phyloP scores from a whole-genome alignment of 2,888 invertebrate genomes.

The Cyclophora albipunctata region DNA sequence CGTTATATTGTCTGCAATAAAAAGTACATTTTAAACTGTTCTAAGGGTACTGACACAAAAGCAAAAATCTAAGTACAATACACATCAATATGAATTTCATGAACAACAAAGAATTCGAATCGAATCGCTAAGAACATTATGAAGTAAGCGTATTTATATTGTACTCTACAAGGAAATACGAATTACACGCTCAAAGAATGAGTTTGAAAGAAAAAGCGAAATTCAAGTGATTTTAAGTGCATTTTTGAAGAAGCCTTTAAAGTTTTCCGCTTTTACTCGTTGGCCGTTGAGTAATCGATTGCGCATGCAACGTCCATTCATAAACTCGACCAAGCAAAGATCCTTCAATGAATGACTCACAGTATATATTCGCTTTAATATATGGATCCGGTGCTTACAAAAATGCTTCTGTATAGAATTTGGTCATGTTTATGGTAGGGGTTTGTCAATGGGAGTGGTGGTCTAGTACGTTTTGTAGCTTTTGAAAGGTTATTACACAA shows the following conservation, averaged over 20 bases:
- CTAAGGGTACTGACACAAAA: neutral
- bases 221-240: conserved; percentile 27
- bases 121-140: conserved; percentile 20
- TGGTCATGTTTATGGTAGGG: too few relatives aligned
- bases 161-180: conserved; percentile 41
- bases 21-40: too few relatives aligned
- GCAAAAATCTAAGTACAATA: neutral
- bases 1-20: too few relatives aligned
- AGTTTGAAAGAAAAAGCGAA: conserved; percentile 9
- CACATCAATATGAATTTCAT: neutral
- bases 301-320: conserved; percentile 41
- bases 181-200: conserved; percentile 38
- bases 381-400: too few relatives aligned
- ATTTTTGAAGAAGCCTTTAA: conserved; percentile 43
- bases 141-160: conserved; percentile 18
- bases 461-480: too few relatives aligned
- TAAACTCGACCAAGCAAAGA: conserved; percentile 33
- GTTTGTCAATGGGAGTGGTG: too few relatives aligned
- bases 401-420: too few relatives aligned
- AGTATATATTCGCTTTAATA: too few relatives aligned
- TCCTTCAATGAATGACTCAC: conserved; percentile 25
- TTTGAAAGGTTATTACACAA: too few relatives aligned
- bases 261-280: conserved; percentile 34
- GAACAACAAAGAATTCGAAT: conserved; percentile 27
- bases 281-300: conserved; percentile 47